phyloP scores from a whole-genome alignment of 2,797 vertebrate genomes.

The Sandelia bainsii region DNA sequence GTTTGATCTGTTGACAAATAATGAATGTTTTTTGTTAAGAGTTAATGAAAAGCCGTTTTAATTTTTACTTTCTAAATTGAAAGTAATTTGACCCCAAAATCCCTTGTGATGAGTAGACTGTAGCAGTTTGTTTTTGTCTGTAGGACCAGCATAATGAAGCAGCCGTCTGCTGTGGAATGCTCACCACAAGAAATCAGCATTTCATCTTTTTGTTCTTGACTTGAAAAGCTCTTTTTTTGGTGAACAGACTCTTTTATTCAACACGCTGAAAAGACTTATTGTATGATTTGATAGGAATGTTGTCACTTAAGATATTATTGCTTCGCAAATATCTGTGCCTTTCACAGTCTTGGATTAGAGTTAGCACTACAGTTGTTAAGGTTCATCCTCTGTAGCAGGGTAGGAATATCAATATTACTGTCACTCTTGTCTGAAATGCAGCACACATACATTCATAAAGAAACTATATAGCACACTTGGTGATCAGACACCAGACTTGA shows the following conservation, averaged over 20 bases:
- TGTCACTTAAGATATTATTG: slow-evolving; percentile 79
- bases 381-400: slow-evolving; percentile 76
- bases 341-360: slow-evolving; percentile 78
- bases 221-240: slow-evolving; percentile 67
- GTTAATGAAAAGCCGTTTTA: slow-evolving; percentile 39
- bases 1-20: slow-evolving; percentile 63
- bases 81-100: slow-evolving; percentile 53
- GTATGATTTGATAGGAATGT: slow-evolving; percentile 81
- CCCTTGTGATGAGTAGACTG: slow-evolving; percentile 65
- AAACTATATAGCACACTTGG: slow-evolving; percentile 59
- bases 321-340: slow-evolving; percentile 85
- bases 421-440: slow-evolving; percentile 63
- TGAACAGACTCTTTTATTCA: slow-evolving; percentile 63
- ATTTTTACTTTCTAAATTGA: slow-evolving; percentile 49
- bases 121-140: slow-evolving; percentile 70
- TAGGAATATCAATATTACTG: slow-evolving; percentile 73
- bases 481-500: slow-evolving; percentile 62
- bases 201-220: slow-evolving; percentile 71
- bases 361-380: slow-evolving; percentile 78
- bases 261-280: slow-evolving; percentile 69
- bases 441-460: slow-evolving; percentile 49
- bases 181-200: slow-evolving; percentile 74
- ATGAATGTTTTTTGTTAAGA: slow-evolving; percentile 54
- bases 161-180: slow-evolving; percentile 76
- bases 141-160: slow-evolving; percentile 75